Evolutionary conservation across 2,113 vertebrate species (phyloP), one percentile per base, ranked within the genome.

Genomic region (Tachycineta bicolor): DNA sequence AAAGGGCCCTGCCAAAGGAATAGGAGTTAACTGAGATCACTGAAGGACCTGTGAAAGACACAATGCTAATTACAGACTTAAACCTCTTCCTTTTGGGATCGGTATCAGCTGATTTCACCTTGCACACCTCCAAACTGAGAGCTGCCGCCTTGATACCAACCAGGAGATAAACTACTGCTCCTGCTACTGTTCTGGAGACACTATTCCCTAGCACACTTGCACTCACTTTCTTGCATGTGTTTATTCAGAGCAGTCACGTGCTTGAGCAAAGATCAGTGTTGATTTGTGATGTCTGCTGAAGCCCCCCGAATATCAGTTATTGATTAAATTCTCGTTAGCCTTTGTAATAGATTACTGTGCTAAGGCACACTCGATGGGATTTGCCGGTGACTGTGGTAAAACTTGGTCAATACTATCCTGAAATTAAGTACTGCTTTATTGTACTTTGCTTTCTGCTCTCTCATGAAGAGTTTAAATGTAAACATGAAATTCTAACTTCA

Each of bases 201-300:
- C 12, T 74, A 16, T 58, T 88, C 70, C 44, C 59, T 28, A 23
- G 20, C 41, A 49, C 44, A 63, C 41, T 79, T 76, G 55, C 46
- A 81, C 64, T 88, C 59, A 59, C 49, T 90, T 92, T 90, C 75
- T 58, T 47, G 28, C 31, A 12, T 28, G 39, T 88, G 59, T 81
- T 94, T 91, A 81, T 76, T 81, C 29, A 83, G 47, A 78, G 31
- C 34, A 43, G 81, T 86, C 93, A 90, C 3, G 16, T 83, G 84
- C 71, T 86, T 79, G 82, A 83, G 43, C 89, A 97, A 90, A 96
- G 93, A 84, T 68, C 93, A 91, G 46, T 49, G 47, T 14, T 79
- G 33, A 73, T 65, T 83, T 86, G 21, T 44, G 28, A 56, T 80
- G 58, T 65, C 75, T 85, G 68, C 43, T 83, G 70, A 68, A 58